These are phyloP conservation scores for Glossophaga mutica DNA, from an alignment of 2,797 vertebrate species.

Conservation along the genomic window DNA sequence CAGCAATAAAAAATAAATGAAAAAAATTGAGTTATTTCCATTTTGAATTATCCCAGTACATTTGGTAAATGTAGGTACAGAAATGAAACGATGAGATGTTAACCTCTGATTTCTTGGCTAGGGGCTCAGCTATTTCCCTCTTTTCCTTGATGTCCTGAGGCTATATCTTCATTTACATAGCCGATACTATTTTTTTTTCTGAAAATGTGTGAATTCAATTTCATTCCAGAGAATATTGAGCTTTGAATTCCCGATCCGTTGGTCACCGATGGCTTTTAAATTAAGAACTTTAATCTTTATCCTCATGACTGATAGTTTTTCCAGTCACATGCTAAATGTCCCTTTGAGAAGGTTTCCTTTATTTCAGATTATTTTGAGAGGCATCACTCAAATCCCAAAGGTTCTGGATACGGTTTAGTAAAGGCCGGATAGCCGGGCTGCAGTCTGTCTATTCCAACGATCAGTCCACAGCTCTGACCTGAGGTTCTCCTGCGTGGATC, in stretches of 20 bases:
- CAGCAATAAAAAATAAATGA: too few species aligned
- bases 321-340: neutral
- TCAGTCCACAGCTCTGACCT: neutral
- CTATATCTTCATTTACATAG: neutral
- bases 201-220: neutral
- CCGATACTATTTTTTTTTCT: neutral
- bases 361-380: neutral
- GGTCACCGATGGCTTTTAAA: neutral
- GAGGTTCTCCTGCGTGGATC: neutral
- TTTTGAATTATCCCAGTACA: neutral
- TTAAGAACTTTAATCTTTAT: neutral
- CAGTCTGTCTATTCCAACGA: neutral
- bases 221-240: neutral
- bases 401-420: neutral
- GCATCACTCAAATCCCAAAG: neutral
- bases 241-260: neutral
- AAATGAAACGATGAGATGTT: neutral
- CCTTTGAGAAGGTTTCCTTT: neutral
- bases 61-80: neutral
- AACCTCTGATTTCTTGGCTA: neutral
- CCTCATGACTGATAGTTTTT: neutral
- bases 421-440: neutral
- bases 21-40: neutral
- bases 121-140: neutral
- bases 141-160: neutral